phyloP scores from a whole-genome alignment of 2,797 vertebrate genomes.

The Sebastes reedi region DNA sequence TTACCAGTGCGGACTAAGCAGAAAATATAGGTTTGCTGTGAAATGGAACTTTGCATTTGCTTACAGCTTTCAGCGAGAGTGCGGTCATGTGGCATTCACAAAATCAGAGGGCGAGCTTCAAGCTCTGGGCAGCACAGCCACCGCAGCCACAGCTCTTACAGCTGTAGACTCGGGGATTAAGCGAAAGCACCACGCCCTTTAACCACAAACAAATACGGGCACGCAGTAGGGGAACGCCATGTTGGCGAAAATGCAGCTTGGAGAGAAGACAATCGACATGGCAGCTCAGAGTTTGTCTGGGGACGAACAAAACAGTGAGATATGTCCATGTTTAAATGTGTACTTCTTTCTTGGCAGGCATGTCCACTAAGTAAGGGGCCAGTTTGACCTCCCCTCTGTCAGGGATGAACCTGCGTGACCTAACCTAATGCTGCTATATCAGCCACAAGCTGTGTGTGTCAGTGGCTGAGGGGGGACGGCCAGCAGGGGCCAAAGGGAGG shows the following conservation, averaged over 20 bases:
- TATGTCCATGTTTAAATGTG: background rate
- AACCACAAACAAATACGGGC: slow-evolving; percentile 57
- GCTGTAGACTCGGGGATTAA: slow-evolving; percentile 53
- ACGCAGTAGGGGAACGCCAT: slow-evolving; percentile 51
- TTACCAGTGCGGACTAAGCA: slow-evolving; percentile 26
- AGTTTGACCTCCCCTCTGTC: slow-evolving; percentile 10
- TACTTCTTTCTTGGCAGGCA: slow-evolving; percentile 1
- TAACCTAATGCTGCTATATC: slow-evolving; percentile 43
- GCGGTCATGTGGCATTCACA: slow-evolving; percentile 56
- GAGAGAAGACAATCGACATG: slow-evolving; percentile 36
- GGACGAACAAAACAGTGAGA: slow-evolving; percentile 1
- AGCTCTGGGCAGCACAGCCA: slow-evolving; percentile 40
- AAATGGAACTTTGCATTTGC: slow-evolving; percentile 36
- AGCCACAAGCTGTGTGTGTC: slow-evolving; percentile 59
- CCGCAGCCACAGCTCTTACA: slow-evolving; percentile 47
- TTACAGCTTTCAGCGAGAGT: slow-evolving; percentile 34
- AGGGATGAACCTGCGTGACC: slow-evolving; percentile 45
- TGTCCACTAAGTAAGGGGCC: background rate
- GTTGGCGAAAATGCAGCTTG: slow-evolving; percentile 40
- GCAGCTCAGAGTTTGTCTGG: background rate
- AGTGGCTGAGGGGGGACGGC: background rate
- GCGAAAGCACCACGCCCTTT: slow-evolving; percentile 61
- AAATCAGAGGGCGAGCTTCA: slow-evolving; percentile 45
- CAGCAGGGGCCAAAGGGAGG: slow-evolving; percentile 28
- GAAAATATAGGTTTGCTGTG: slow-evolving; percentile 47